Base-by-base conservation (phyloP, 2,888 invertebrate genomes). In the Phyllotreta cruciferae region DNA sequence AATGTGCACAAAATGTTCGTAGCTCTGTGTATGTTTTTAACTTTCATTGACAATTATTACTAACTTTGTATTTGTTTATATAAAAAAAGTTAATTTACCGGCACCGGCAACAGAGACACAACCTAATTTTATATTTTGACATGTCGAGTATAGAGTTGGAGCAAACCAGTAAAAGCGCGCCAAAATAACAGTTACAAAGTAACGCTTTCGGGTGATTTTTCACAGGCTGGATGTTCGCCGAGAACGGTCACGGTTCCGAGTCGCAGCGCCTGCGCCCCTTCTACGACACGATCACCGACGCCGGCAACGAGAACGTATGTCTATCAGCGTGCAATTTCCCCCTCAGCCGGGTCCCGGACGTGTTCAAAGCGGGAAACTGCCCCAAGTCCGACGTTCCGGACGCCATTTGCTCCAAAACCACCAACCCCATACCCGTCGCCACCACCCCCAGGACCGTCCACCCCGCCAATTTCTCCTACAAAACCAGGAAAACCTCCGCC, bases 281-380 rank as follows among this genome's bases (percentile, higher is more conserved):
- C n/a, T 82, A 82, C 69, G 76, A 73, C 61, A 74, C 81, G 38
- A 79, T 86, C 63, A 74, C 85, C 45, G 79, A 83, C 52, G 69
- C 75, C 1, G 69, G 76, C 1, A 81, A 80, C 62, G 83, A 82
- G 63, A 86, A 86, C 71, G 83, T 82, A 1, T 85, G 85, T 67
- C 69, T 81, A 44, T 78, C 78, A 24, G 82, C 83, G 0, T 86
- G 86, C 70, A 72, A 75, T 8, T 75, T 85, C 44, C 84, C 85
- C 0, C 68, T 85, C 0, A 82, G 81, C 53, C 73, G 82, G 1
- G 76, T 84, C 0, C 82, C 52, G 11, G 41, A 58, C 11, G 50
- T 71, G 39, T 58, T 73, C 2, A 24, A 64, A 34, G 61, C 70
- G 44, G 72, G 71, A 11, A 66, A 69, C 50, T 75, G 75, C 58